Conservation (phyloP, 2,113 vertebrate species). For the Craseonycteris thonglongyai region DNA sequence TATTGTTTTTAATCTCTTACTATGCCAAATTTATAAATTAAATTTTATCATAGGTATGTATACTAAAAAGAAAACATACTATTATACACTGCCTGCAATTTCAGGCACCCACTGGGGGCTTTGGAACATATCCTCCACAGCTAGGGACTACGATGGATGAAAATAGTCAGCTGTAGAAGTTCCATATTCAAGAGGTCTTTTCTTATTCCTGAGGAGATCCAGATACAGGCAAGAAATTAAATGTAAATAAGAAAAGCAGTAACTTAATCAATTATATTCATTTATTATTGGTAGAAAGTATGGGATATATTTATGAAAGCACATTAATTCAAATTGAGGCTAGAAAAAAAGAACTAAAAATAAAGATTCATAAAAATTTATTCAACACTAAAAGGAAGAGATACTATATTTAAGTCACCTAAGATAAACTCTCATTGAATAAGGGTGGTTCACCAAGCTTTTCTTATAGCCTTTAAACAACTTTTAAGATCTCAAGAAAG, state of each 20-base stretch:
- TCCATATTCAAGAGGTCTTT: background rate
- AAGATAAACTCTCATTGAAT: background rate
- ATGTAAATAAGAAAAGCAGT: background rate
- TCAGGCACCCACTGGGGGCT: background rate
- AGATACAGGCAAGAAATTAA: conserved; percentile 20
- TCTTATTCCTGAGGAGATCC: background rate
- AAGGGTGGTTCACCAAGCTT: background rate
- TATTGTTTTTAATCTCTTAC: background rate
- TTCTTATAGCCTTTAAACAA: background rate
- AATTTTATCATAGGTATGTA: background rate
- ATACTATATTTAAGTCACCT: background rate
- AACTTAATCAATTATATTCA: background rate
- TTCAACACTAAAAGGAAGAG: background rate
- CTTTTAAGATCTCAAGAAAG: background rate
- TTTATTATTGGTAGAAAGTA: background rate
- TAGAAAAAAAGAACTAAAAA: background rate
- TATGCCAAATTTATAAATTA: background rate
- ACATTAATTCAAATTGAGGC: background rate
- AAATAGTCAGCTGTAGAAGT: background rate
- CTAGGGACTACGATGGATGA: background rate
- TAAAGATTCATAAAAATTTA: background rate
- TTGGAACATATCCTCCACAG: background rate
- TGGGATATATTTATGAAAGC: background rate
- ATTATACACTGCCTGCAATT: background rate
- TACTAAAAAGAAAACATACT: background rate